Evolutionary conservation across 2,888 invertebrate genomes (phyloP).

Genomic region (Hemaris fuciformis): DNA sequence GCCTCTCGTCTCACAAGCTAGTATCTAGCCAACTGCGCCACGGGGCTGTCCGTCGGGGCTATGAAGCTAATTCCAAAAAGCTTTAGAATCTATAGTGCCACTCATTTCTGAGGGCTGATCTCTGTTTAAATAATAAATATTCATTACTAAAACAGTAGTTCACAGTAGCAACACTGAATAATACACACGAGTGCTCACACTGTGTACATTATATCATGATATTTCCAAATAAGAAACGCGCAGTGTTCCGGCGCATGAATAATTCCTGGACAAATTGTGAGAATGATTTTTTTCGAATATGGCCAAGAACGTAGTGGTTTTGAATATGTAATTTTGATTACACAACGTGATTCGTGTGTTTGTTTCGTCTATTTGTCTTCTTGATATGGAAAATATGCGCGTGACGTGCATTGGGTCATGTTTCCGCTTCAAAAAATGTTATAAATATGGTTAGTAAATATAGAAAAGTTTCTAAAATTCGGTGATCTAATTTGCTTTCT

Average conservation of each 20-base stretch:
- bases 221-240: neutral
- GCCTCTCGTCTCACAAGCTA: too few relatives aligned
- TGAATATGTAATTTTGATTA: neutral
- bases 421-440: neutral
- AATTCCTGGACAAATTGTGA: slow-evolving; percentile 9
- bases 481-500: neutral
- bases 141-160: slow-evolving; percentile 47
- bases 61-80: too few relatives aligned
- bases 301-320: neutral
- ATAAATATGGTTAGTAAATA: neutral
- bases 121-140: slow-evolving; percentile 11
- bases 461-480: neutral
- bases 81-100: too few relatives aligned
- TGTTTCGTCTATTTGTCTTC: too few relatives aligned
- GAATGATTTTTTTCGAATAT: slow-evolving; percentile 5
- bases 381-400: neutral
- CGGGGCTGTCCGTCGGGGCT: too few relatives aligned
- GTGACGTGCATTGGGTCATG: neutral
- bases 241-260: slow-evolving; percentile 3
- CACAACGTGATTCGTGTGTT: neutral
- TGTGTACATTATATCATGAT: neutral
- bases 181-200: slow-evolving; percentile 10
- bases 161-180: slow-evolving; percentile 48
- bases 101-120: too few relatives aligned
- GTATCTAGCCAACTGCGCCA: too few relatives aligned